These are phyloP conservation scores for Tonatia bakeri DNA, from an alignment of 2,113 vertebrate genomes.

Conservation along the genomic window DNA sequence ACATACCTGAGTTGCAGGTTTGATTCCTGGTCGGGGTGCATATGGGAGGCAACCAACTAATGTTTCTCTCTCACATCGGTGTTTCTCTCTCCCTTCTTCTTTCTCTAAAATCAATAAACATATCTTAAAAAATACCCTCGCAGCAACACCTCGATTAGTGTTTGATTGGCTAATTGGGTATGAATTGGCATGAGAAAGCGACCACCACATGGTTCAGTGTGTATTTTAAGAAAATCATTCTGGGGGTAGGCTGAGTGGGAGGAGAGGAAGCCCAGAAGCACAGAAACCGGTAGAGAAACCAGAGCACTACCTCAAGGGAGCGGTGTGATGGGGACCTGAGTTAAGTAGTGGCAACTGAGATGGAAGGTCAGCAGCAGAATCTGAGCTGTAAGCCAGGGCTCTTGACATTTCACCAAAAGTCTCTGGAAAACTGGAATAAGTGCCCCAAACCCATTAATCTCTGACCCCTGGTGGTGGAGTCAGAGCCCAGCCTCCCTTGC, in stretches of 20 bases:
- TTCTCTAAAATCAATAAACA: too few species aligned
- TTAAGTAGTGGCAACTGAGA: neutral
- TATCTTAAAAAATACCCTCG: neutral
- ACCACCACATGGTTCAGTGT: neutral
- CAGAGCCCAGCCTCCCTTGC: neutral
- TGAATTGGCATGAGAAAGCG: neutral
- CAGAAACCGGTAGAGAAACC: neutral
- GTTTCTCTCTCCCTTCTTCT: too few species aligned
- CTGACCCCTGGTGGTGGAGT: neutral
- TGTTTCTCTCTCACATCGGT: too few species aligned
- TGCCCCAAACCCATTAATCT: neutral
- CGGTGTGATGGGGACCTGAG: neutral
- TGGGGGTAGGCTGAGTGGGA: neutral
- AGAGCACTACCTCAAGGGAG: neutral
- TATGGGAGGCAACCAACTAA: too few species aligned
- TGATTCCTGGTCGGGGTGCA: too few species aligned
- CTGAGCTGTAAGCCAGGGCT: neutral
- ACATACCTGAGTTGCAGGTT: too few species aligned
- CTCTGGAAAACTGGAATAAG: constrained; percentile 5
- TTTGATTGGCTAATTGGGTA: neutral
- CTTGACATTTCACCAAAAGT: neutral
- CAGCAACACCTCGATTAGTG: neutral
- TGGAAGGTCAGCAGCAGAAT: neutral
- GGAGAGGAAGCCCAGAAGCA: neutral
- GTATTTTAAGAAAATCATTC: constrained; percentile 6